Evolutionary conservation across 2,113 vertebrate species (phyloP).

Genomic region (Coturnix japonica): DNA sequence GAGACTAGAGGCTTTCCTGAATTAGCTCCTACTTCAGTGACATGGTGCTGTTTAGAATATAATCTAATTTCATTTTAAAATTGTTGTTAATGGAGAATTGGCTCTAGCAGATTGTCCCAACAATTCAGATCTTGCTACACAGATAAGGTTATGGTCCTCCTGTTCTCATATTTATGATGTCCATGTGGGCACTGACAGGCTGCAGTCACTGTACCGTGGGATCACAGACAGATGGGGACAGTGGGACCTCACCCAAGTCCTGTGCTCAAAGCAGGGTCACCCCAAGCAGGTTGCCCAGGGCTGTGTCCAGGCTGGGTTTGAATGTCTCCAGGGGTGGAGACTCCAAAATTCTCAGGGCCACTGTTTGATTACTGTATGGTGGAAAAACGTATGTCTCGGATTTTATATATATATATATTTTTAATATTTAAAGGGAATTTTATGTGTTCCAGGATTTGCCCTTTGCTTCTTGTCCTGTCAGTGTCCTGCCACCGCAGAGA

Average conservation of each 20-base stretch:
- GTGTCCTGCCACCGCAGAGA: background rate
- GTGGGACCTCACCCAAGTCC: background rate
- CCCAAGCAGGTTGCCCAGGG: background rate
- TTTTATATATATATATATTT: background rate
- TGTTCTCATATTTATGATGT: background rate
- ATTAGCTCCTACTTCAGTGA: background rate
- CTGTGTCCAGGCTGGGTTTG: background rate
- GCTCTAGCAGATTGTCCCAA: background rate
- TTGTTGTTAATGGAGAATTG: background rate
- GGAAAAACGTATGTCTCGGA: background rate
- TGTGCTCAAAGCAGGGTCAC: background rate
- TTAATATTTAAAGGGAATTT: background rate
- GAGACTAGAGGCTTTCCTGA: background rate
- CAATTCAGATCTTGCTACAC: background rate
- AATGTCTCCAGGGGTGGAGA: background rate
- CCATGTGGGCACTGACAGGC: background rate
- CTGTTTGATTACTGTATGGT: background rate
- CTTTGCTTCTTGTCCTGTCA: background rate
- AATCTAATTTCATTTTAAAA: background rate
- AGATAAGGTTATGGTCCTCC: background rate
- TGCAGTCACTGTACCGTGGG: background rate
- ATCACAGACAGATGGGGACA: background rate
- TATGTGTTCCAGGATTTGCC: background rate
- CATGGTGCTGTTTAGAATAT: background rate
- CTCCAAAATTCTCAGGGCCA: background rate